Evolutionary conservation across 2,888 invertebrate genomes (phyloP).

Genomic region (Melanostoma scalare): DNA sequence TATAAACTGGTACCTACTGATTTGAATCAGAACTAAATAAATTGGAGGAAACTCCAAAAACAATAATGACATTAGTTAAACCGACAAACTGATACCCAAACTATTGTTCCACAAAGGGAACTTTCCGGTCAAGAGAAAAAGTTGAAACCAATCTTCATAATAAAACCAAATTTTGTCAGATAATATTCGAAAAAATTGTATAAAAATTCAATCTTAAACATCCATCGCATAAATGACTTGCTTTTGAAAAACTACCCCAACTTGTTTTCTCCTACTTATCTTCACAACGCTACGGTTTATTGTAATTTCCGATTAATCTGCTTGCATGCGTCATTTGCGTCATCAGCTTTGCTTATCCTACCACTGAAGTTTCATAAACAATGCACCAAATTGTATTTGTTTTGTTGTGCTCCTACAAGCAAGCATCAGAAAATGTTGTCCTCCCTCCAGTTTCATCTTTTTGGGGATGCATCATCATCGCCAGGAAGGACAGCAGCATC

Average conservation of each 20-base stretch:
- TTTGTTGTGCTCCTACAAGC: slow-evolving; percentile 28
- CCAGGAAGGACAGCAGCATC: slow-evolving; percentile 22
- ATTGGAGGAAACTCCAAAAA: no score
- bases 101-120: no score
- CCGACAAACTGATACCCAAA: no score
- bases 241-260: slow-evolving; percentile 16
- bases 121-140: no score
- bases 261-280: slow-evolving; percentile 25
- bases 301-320: slow-evolving; percentile 73
- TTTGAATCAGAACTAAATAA: no score
- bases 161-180: no score
- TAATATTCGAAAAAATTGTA: no score
- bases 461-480: slow-evolving; percentile 48
- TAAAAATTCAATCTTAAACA: neutral
- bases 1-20: no score
- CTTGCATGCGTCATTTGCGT: slow-evolving; percentile 72
- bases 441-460: neutral
- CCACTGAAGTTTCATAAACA: slow-evolving; percentile 68
- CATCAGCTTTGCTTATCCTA: slow-evolving; percentile 67
- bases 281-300: slow-evolving; percentile 62
- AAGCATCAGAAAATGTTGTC: neutral
- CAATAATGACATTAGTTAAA: no score
- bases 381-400: slow-evolving; percentile 61
- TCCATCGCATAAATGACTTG: slow-evolving; percentile 20
- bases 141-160: no score